Evolutionary conservation across 2,888 invertebrate genomes (phyloP).

Genomic region (Campoplex nolae): DNA sequence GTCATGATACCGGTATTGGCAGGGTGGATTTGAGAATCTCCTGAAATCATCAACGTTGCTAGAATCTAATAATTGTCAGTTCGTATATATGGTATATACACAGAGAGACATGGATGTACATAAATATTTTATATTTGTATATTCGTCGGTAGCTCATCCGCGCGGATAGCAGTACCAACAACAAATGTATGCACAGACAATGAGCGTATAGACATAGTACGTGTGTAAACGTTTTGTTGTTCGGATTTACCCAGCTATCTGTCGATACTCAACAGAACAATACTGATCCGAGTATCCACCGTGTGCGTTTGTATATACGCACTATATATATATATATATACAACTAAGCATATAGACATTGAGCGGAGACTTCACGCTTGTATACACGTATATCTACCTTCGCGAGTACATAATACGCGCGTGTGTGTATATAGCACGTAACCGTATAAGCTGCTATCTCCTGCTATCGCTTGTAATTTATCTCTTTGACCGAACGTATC

Average conservation of each 20-base stretch:
- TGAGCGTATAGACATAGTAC: constrained; percentile 5
- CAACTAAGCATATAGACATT: constrained; percentile 1
- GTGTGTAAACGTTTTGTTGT: constrained; percentile 28
- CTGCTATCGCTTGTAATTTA: constrained; percentile 55
- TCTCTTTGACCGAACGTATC: constrained; percentile 46
- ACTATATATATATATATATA: constrained; percentile 5
- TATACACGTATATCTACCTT: not conserved
- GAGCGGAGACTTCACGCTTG: not conserved
- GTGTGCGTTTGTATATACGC: constrained; percentile 27
- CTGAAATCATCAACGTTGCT: not conserved
- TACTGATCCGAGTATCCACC: not conserved
- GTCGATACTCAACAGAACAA: constrained; percentile 5
- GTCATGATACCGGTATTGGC: not conserved
- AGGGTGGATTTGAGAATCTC: not conserved
- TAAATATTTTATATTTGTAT: constrained; percentile 5
- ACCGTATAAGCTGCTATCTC: constrained; percentile 33
- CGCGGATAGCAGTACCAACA: constrained; percentile 23
- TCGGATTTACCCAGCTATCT: constrained; percentile 12
- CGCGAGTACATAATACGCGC: not conserved
- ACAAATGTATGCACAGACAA: constrained; percentile 24
- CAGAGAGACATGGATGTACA: not conserved
- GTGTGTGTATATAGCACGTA: not conserved
- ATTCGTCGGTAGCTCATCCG: not conserved
- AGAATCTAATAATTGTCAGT: constrained; percentile 3
- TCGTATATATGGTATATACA: not conserved